A percentile compares a stretch with the other conserved stretches of the same genome.
Conservation (phyloP, 2,888 invertebrate species). For the Caradrina clavipalpis region DNA sequence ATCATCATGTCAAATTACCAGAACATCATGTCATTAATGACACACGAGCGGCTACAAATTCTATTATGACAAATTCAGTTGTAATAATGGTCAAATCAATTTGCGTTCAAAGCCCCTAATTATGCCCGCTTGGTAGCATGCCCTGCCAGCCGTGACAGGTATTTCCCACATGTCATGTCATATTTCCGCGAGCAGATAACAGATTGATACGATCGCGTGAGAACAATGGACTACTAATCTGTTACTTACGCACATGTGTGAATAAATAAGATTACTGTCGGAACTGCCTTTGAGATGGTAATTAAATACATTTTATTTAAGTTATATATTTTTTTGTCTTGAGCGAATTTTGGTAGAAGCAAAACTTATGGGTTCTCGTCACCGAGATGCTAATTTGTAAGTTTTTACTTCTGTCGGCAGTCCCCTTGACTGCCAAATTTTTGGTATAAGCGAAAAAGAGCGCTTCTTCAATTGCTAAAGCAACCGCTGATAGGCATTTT, state of each 20-base stretch:
- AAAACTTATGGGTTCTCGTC: too few relatives aligned
- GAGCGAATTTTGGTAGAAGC: too few relatives aligned
- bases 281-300: slow-evolving; percentile 1
- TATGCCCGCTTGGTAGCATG: neutral
- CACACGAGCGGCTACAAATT: neutral
- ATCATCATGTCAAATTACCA: slow-evolving; percentile 5
- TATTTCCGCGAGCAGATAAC: slow-evolving; percentile 35
- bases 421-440: too few relatives aligned
- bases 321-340: too few relatives aligned
- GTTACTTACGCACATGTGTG: slow-evolving; percentile 7
- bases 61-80: slow-evolving; percentile 4
- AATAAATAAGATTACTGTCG: slow-evolving; percentile 24
- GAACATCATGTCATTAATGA: neutral
- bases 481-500: too few relatives aligned
- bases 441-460: too few relatives aligned
- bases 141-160: slow-evolving; percentile 9
- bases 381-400: too few relatives aligned
- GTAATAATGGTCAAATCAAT: slow-evolving; percentile 2
- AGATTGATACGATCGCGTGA: slow-evolving; percentile 16
- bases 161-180: slow-evolving; percentile 13
- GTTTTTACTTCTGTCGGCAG: too few relatives aligned
- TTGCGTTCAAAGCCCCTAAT: slow-evolving; percentile 3
- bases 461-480: too few relatives aligned
- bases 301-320: too few relatives aligned
- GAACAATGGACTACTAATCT: slow-evolving; percentile 37